phyloP scores from a whole-genome alignment of 1,140 invertebrate genomes.

The Oscheius sp. region DNA sequence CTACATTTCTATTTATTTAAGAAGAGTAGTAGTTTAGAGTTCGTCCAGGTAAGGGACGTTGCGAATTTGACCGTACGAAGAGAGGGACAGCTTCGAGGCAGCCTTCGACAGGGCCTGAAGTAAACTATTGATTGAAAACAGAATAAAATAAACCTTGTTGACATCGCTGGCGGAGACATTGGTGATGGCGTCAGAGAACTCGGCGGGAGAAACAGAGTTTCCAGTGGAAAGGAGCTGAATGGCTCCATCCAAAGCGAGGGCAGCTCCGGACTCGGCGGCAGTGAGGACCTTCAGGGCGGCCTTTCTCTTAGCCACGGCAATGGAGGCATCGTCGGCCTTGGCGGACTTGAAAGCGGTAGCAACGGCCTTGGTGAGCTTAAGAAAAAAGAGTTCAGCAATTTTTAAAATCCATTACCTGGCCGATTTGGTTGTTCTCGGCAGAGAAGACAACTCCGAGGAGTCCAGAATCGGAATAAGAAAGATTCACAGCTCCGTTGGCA shows the following conservation, averaged over 20 bases:
- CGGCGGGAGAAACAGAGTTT: conserved; percentile 39
- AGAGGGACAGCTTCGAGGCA: conserved; percentile 47
- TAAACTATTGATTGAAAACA: too few species aligned
- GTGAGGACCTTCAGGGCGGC: conserved; percentile 41
- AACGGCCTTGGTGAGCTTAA: conserved; percentile 26
- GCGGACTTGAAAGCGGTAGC: conserved; percentile 22
- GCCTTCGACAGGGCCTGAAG: conserved; percentile 51
- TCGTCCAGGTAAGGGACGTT: conserved; percentile 54
- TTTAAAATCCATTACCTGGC: not conserved
- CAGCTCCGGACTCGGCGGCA: conserved; percentile 29
- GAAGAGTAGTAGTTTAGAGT: too few species aligned
- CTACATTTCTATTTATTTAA: too few species aligned
- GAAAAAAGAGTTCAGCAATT: not conserved
- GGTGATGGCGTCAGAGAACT: conserved; percentile 43
- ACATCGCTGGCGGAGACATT: conserved; percentile 49
- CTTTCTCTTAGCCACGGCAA: conserved; percentile 39
- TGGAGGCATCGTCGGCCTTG: conserved; percentile 32
- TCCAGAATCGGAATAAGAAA: conserved; percentile 49
- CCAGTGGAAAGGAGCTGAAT: conserved; percentile 50
- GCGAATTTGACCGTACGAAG: conserved; percentile 47
- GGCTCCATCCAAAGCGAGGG: conserved; percentile 49
- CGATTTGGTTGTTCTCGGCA: conserved; percentile 40
- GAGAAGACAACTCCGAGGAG: conserved; percentile 53
- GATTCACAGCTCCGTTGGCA: conserved; percentile 48
- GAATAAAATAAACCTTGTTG: conserved; percentile 52